Evolutionary conservation across 1,140 invertebrate genomes (phyloP).

Genomic region (Pararge aegeria): DNA sequence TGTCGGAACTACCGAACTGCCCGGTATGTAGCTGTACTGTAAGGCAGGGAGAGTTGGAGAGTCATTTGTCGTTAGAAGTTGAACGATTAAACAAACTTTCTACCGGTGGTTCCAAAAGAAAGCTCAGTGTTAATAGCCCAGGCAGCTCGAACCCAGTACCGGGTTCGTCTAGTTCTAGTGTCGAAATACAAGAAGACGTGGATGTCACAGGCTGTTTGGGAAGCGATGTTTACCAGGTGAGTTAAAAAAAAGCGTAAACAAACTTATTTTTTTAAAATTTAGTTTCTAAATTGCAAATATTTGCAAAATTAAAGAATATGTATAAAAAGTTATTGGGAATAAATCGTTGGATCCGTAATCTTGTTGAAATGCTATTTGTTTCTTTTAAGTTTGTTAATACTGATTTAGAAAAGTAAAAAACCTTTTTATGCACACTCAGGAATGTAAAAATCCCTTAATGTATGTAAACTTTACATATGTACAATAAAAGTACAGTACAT

Average conservation of each 20-base stretch:
- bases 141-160: slow-evolving; percentile 43
- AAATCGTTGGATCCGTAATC: too few species aligned
- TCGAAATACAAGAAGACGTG: slow-evolving; percentile 47
- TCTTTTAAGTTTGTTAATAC: too few species aligned
- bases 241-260: neutral
- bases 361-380: too few species aligned
- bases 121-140: slow-evolving; percentile 53
- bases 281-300: neutral
- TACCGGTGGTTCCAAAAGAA: slow-evolving; percentile 51
- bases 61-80: slow-evolving; percentile 65
- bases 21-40: slow-evolving; percentile 76
- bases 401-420: too few species aligned
- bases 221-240: slow-evolving; percentile 73
- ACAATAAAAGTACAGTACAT: too few species aligned
- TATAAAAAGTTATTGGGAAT: too few species aligned
- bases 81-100: slow-evolving; percentile 69
- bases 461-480: too few species aligned
- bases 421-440: too few species aligned
- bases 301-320: neutral
- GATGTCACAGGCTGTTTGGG: slow-evolving; percentile 68
- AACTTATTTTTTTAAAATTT: neutral
- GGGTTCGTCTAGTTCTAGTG: slow-evolving; percentile 52
- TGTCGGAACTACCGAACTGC: slow-evolving; percentile 65
- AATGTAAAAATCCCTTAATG: too few species aligned
- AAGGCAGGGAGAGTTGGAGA: slow-evolving; percentile 64